phyloP scores from a whole-genome alignment of 2,113 vertebrate genomes.

The Oreotrochilus melanogaster region DNA sequence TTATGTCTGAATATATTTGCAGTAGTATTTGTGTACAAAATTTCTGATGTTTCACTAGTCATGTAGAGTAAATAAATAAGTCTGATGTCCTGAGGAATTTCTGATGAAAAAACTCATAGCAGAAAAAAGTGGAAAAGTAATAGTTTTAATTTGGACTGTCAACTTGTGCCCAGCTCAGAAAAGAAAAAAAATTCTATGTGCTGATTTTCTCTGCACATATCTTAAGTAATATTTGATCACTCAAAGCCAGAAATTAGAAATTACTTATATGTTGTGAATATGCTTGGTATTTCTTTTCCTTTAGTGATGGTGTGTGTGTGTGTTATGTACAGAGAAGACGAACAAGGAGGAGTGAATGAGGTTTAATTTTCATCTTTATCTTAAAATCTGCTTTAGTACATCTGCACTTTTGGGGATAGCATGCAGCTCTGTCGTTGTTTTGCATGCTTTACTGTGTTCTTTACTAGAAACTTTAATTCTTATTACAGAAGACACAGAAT shows the following conservation, averaged over 20 bases:
- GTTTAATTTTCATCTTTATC: slow-evolving; percentile 26
- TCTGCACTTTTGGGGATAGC: neutral
- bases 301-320: neutral
- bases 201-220: neutral
- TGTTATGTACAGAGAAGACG: neutral
- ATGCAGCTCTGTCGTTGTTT: neutral
- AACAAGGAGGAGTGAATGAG: neutral
- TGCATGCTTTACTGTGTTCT: neutral
- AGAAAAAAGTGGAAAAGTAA: neutral
- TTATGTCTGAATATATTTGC: neutral
- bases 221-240: neutral
- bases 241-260: neutral
- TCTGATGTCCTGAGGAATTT: neutral
- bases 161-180: neutral
- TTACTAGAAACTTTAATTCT: neutral
- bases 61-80: neutral
- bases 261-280: neutral
- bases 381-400: neutral
- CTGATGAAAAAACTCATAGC: neutral
- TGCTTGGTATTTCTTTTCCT: neutral
- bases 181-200: neutral
- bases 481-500: neutral
- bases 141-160: neutral
- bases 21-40: neutral
- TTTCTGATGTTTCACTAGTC: neutral